These are phyloP conservation scores for Adineta ricciae DNA, from an alignment of 2,888 invertebrate genomes.

Conservation along the genomic window DNA sequence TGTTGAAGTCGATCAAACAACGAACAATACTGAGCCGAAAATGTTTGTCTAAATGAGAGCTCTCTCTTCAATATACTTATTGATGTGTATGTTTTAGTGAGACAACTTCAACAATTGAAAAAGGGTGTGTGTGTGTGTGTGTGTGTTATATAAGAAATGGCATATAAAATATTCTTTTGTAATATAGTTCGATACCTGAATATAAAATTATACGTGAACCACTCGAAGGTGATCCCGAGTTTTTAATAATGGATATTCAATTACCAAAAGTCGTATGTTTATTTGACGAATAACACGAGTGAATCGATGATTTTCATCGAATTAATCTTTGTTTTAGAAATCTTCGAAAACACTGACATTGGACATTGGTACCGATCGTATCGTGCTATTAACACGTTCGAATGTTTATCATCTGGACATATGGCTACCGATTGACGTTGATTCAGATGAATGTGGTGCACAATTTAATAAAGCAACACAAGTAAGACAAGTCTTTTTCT, in stretches of 20 bases:
- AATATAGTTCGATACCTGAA: constrained; percentile 38
- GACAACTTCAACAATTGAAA: neutral
- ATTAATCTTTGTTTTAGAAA: constrained; percentile 40
- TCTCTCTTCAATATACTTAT: neutral
- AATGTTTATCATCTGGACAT: constrained; percentile 48
- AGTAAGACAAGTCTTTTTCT: constrained; percentile 36
- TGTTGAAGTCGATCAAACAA: constrained; percentile 37
- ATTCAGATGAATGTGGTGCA: constrained; percentile 46
- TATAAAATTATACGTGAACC: constrained; percentile 48
- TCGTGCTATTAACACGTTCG: constrained; percentile 45
- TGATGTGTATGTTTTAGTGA: neutral
- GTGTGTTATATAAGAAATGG: too few relatives aligned
- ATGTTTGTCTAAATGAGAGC: neutral
- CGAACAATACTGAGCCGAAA: constrained; percentile 36
- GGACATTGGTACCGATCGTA: constrained; percentile 48
- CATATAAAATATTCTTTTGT: neutral
- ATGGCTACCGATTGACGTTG: constrained; percentile 45
- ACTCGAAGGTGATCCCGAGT: constrained; percentile 45
- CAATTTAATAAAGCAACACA: constrained; percentile 47
- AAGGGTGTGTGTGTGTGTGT: neutral
- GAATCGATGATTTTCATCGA: too few relatives aligned
- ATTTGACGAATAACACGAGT: neutral
- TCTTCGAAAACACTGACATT: constrained; percentile 42
- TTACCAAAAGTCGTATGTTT: constrained; percentile 46
- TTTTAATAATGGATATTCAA: constrained; percentile 47